Percentiles rank a stretch among this genome's conserved stretches.
phyloP scores from a whole-genome alignment of 2,888 invertebrate genomes.

The Yponomeuta malinellus region DNA sequence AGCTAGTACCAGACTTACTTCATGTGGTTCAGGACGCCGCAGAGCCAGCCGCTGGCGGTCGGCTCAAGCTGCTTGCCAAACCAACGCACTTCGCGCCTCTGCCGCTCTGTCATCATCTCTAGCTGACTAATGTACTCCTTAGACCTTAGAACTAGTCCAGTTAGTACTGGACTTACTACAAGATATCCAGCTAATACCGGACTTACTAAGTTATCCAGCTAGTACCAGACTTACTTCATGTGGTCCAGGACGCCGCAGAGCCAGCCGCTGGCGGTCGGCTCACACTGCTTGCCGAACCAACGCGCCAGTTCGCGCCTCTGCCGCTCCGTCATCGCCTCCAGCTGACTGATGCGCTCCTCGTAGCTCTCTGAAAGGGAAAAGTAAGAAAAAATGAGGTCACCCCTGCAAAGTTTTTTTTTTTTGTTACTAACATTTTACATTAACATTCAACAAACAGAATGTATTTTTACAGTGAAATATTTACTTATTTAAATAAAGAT shows the following conservation, averaged over 20 bases:
- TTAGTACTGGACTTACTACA: no score
- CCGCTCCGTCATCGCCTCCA: constrained; percentile 56
- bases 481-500: no score
- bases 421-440: no score
- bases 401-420: no score
- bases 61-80: constrained; percentile 53
- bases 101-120: constrained; percentile 55
- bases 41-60: constrained; percentile 53
- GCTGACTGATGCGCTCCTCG: constrained; percentile 58
- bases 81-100: constrained; percentile 60
- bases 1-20: constrained; percentile 35
- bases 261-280: constrained; percentile 53
- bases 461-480: no score
- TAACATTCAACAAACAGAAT: no score
- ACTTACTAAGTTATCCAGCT: no score
- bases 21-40: constrained; percentile 57
- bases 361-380: constrained; percentile 49
- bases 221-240: constrained; percentile 40
- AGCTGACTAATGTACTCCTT: constrained; percentile 61
- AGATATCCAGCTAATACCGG: no score
- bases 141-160: constrained; percentile 31
- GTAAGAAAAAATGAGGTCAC: neutral
- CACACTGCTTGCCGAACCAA: constrained; percentile 56
- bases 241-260: constrained; percentile 60
- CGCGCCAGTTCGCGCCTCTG: constrained; percentile 55